Evolutionary conservation across 64 coral and sea anemone species (phyloP).

Genomic region (Stichodactyla helianthus): DNA sequence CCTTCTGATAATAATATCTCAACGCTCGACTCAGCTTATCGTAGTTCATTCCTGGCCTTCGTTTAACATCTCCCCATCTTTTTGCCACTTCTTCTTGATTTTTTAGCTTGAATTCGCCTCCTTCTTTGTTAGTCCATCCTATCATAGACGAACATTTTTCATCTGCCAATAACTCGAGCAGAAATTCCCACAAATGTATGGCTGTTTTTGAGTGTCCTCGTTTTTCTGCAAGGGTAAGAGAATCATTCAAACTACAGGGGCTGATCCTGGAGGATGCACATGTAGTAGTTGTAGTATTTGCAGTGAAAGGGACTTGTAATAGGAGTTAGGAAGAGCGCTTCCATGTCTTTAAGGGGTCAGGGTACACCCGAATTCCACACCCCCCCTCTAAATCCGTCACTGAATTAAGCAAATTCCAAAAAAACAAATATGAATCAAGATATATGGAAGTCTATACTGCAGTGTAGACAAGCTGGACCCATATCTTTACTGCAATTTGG

Average conservation of each 20-base stretch:
- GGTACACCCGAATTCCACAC: too few species aligned
- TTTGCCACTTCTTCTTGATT: slow-evolving; percentile 85
- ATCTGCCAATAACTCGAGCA: slow-evolving; percentile 70
- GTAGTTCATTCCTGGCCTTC: slow-evolving; percentile 81
- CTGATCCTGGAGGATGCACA: too few species aligned
- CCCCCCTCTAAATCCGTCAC: too few species aligned
- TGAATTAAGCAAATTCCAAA: too few species aligned
- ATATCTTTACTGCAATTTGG: too few species aligned
- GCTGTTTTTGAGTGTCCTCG: slow-evolving; percentile 44
- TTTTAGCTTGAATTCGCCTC: slow-evolving; percentile 74
- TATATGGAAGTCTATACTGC: too few species aligned
- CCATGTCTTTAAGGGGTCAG: too few species aligned
- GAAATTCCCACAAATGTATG: slow-evolving; percentile 82
- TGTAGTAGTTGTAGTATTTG: too few species aligned
- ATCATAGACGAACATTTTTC: slow-evolving; percentile 49
- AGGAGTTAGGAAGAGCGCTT: too few species aligned
- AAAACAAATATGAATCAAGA: too few species aligned
- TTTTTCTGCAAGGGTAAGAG: slow-evolving; percentile 12
- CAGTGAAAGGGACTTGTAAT: too few species aligned
- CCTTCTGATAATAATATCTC: slow-evolving; percentile 86
- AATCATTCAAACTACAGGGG: not conserved
- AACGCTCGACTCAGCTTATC: slow-evolving; percentile 83
- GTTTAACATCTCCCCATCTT: slow-evolving; percentile 75
- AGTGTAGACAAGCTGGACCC: too few species aligned
- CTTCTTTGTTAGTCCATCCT: slow-evolving; percentile 73